These are phyloP conservation scores for Drosophila orosa DNA, from an alignment of 1,140 invertebrate species.

Conservation along the genomic window DNA sequence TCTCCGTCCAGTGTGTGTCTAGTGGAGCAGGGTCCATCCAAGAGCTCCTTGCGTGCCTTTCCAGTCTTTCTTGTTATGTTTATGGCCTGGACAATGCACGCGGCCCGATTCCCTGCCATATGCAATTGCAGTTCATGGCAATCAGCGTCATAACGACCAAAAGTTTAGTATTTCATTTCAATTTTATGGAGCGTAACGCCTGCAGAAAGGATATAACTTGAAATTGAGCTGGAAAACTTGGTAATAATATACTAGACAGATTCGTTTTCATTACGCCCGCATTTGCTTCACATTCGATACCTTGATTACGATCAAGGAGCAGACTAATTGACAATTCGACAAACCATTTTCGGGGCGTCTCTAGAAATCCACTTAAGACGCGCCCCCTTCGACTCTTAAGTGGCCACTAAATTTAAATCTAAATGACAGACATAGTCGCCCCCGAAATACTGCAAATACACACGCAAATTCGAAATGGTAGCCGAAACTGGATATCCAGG, in stretches of 20 bases:
- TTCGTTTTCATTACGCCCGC: constrained; percentile 31
- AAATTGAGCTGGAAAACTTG: constrained; percentile 7
- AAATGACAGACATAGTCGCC: constrained; percentile 55
- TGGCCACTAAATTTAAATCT: constrained; percentile 74
- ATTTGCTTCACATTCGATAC: constrained; percentile 32
- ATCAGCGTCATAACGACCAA: constrained; percentile 69
- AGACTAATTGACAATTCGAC: constrained; percentile 51
- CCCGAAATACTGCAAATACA: constrained; percentile 22
- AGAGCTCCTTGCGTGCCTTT: background rate
- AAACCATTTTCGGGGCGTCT: constrained; percentile 28
- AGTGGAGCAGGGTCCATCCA: constrained; percentile 13
- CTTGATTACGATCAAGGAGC: constrained; percentile 14
- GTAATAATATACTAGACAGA: constrained; percentile 4
- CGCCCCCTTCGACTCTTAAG: constrained; percentile 38
- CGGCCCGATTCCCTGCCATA: constrained; percentile 30
- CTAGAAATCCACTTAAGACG: constrained; percentile 51
- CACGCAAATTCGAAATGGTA: constrained; percentile 35
- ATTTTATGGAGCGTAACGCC: constrained; percentile 71
- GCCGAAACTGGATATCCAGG: constrained; percentile 47
- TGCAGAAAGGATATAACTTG: constrained; percentile 65
- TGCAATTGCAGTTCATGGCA: constrained; percentile 79
- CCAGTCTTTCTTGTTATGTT: constrained; percentile 53
- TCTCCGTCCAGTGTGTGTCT: constrained; percentile 22
- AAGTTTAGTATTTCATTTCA: constrained; percentile 78
- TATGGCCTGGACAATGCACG: constrained; percentile 51